A percentile compares a stretch with the other conserved stretches of the same genome.
Conservation (phyloP, 53 echinoderm and acorn worm species). For the Astropecten irregularis region DNA sequence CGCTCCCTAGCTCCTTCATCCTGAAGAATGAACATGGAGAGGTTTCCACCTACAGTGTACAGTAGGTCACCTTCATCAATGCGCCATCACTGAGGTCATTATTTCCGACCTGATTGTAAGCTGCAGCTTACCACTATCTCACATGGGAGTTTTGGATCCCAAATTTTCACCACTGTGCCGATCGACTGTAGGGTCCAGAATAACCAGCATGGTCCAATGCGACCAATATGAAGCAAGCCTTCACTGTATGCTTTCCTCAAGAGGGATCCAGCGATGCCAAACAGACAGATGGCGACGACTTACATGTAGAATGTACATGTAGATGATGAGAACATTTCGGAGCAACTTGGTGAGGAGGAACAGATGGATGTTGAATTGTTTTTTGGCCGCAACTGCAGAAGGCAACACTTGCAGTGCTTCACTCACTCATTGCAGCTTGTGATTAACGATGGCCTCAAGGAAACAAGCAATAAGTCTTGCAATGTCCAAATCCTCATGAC, state of each 20-base stretch:
- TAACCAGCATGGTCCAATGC: no score
- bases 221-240: slow-evolving; percentile 38
- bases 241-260: slow-evolving; percentile 45
- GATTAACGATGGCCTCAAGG: slow-evolving; percentile 33
- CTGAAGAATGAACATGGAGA: no score
- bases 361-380: slow-evolving; percentile 9
- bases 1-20: no score
- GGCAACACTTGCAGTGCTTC: slow-evolving; percentile 47
- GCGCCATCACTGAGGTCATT: no score
- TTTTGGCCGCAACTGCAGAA: slow-evolving; percentile 24
- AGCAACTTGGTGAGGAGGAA: neutral
- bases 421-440: slow-evolving; percentile 28
- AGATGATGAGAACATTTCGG: slow-evolving; percentile 28
- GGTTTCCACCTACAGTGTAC: no score
- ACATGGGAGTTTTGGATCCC: no score
- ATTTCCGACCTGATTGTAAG: no score
- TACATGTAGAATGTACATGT: no score
- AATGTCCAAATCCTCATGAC: neutral
- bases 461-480: slow-evolving; percentile 12
- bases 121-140: no score
- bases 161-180: no score
- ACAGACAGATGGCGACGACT: neutral
- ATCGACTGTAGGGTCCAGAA: no score
- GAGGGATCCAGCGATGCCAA: neutral
- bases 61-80: no score